phyloP scores from a whole-genome alignment of 2,113 vertebrate genomes.

The Pterocles orientalis region DNA sequence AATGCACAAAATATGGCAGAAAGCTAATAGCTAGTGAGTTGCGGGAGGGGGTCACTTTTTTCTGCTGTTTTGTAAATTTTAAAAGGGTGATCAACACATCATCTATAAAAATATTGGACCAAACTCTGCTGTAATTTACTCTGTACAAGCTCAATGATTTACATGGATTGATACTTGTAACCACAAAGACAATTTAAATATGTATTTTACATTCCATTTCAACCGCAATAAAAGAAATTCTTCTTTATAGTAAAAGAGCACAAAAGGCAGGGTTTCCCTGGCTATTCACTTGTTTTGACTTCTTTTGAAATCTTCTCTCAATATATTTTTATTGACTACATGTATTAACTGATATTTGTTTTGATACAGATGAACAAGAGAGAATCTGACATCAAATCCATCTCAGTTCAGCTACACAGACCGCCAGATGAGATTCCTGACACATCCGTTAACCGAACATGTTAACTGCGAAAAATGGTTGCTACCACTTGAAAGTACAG shows the following conservation, averaged over 20 bases:
- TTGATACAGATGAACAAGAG: not conserved
- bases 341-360: not conserved
- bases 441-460: not conserved
- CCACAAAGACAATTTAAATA: not conserved
- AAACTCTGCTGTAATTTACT: not conserved
- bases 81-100: not conserved
- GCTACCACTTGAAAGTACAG: not conserved
- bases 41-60: not conserved
- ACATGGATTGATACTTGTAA: not conserved
- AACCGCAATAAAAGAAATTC: not conserved
- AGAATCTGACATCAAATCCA: conserved; percentile 11
- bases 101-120: not conserved
- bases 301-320: not conserved
- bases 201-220: not conserved
- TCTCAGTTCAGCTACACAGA: not conserved
- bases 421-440: not conserved
- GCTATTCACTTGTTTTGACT: not conserved
- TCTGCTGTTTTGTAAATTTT: not conserved
- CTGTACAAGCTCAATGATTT: not conserved
- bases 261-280: not conserved
- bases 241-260: not conserved
- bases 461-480: not conserved
- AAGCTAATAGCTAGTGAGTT: not conserved
- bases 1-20: not conserved
- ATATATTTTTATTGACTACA: not conserved